Evolutionary conservation across 2,797 vertebrate genomes (phyloP), one percentile per base, ranked within the genome.

Genomic region (Psittacula echo): DNA sequence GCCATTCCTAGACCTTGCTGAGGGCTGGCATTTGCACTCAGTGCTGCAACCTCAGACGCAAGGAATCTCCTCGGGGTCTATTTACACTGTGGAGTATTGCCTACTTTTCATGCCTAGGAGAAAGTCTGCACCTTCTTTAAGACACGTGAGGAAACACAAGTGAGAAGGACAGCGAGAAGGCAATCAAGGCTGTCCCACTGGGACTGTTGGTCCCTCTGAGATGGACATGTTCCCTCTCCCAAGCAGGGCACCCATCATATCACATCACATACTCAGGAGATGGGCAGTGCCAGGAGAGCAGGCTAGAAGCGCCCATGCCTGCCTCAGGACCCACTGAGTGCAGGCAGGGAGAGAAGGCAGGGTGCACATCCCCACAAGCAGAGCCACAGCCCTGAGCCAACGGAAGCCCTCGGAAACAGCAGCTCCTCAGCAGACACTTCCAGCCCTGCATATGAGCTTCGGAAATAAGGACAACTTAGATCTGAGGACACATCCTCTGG

Each of bases 271-370:
- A 12, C 29, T 80, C 56, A 32, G 22, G 86, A 85, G 37, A 64
- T 0, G 2, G 54, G 66, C 37, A 65, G 53, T 24, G 70, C 58
- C 80, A 87, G 47, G 50, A 85, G 14, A 79, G 47, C 29, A 51
- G 71, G 42, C 53, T 45, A 67, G 85, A 74, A 91, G 48, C 1
- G 5, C 58, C 54, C 0, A 0, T 0, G 0, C 23, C 30, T 86
- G 71, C 75, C 87, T 67, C 41, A 24, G 79, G 77, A 61, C 45
- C 23, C 58, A 17, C 22, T 0, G 2, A 75, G 66, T 30, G 53
- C 42, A 48, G 65, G 86, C 70, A 82, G 61, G 61, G 77, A 73
- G 88, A 83, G 95, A 89, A 96, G 96, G 93, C 95, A 92, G 93
- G 95, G 92, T 95, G 94, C 93, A 83, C 95, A 95, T 92, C 75